Evolutionary conservation across 2,888 invertebrate genomes (phyloP).

Genomic region (Yponomeuta cagnagella): DNA sequence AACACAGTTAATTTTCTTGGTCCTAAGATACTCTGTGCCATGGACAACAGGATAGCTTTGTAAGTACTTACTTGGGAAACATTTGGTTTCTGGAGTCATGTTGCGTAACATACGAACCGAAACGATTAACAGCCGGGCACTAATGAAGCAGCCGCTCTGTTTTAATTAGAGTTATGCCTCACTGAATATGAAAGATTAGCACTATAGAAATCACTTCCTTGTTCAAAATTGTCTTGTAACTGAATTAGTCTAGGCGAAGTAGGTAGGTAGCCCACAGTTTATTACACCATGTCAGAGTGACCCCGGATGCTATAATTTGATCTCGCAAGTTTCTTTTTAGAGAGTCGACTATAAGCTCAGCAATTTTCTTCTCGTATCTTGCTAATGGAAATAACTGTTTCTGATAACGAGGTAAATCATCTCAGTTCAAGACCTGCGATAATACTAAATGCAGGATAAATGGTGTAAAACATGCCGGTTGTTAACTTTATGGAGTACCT

Average conservation of each 20-base stretch:
- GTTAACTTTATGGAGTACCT: background rate
- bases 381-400: conserved; percentile 12
- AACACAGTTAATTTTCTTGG: too few relatives aligned
- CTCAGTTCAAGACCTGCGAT: too few relatives aligned
- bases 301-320: background rate
- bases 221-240: background rate
- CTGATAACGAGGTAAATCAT: background rate
- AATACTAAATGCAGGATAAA: background rate
- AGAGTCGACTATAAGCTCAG: background rate
- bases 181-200: background rate
- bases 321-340: background rate
- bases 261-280: background rate
- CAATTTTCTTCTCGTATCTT: background rate
- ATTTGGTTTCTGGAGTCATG: background rate
- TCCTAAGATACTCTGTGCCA: too few relatives aligned
- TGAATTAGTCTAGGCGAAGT: background rate
- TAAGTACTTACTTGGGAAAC: too few relatives aligned
- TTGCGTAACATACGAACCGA: background rate
- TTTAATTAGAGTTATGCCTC: conserved; percentile 1
- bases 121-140: background rate
- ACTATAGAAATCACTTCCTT: background rate
- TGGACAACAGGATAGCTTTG: too few relatives aligned
- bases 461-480: background rate
- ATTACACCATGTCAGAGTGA: background rate
- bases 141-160: background rate